Evolutionary conservation across 2,888 invertebrate species (phyloP), one percentile per base, ranked within the genome.

Genomic region (Ernsta delagoae): DNA sequence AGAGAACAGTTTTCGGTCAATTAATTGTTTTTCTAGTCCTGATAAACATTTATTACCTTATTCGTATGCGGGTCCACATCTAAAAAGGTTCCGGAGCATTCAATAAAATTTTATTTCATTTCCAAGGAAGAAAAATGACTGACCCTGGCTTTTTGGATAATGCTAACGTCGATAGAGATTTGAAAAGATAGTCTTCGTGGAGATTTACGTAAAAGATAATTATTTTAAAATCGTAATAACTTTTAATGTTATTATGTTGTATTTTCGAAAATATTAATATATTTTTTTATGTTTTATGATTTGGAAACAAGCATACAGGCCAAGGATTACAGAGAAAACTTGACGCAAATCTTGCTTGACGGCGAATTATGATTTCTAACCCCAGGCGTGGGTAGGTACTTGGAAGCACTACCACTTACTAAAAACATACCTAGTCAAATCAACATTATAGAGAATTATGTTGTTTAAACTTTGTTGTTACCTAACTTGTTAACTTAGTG

Each of bases 31-130:
- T 84, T 85, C 85, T 85, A 86, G 82, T 84, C 80, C 82, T 87
- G 85, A 88, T 88, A 85, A 88, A 86, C 86, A 84, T 88, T 90
- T 89, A 90, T 89, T 85, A 83, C 88, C 88, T 87, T 81, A 87
- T 91, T 89, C 80, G 88, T 90, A 89, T 90, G 84, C 89, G 80
- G 87, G 87, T 80, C 88, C 82, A 84, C 83, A 83, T 83, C 82
- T 85, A 83, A 87, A 67, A 87, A 86, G 86, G 87, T 86, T 84
- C 82, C 77, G 80, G 79, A 80, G 81, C 81, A 79, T 83, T 79
- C 85, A 83, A 89, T 88, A 87, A 87, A 86, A 85, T 83, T 86
- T 87, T 85, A 85, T 83, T 86, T 87, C 85, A 87, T 89, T 84
- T 79, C 77, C 81, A 78, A 83, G 85, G 79, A 81, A 83, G 81